A percentile compares a stretch with the other conserved stretches of the same genome.
Conservation (phyloP, 1,140 invertebrate genomes). For the Conopomorpha cramerella region DNA sequence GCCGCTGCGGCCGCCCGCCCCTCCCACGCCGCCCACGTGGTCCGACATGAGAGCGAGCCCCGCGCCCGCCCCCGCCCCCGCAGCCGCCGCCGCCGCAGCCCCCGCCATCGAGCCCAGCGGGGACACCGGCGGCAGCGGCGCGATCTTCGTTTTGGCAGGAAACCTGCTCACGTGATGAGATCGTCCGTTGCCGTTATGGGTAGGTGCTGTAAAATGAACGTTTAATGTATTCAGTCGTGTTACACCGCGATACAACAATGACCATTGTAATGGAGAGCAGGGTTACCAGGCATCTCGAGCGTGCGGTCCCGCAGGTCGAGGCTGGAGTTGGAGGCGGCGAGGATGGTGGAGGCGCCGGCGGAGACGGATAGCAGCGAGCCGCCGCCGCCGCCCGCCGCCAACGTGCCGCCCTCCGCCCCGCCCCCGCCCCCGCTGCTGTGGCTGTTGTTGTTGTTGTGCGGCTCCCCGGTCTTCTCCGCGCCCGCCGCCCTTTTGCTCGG, state of each 20-base stretch:
- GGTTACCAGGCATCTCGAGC: constrained; percentile 7
- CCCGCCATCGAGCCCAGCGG: too few relatives aligned
- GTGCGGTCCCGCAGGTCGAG: constrained; percentile 23
- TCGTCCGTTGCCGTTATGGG: too few relatives aligned
- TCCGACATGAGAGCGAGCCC: constrained; percentile 28
- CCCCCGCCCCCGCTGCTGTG: too few relatives aligned
- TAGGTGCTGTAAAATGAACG: too few relatives aligned
- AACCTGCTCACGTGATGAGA: too few relatives aligned
- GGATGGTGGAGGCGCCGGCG: constrained; percentile 54
- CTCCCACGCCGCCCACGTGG: constrained; percentile 30
- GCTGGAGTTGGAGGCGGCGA: constrained; percentile 47
- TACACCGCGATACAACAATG: too few relatives aligned
- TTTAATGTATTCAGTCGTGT: too few relatives aligned
- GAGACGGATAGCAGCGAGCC: constrained; percentile 58
- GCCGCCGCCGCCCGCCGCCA: constrained; percentile 2
- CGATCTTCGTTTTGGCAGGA: constrained; percentile 16
- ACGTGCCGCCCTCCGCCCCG: constrained; percentile 36
- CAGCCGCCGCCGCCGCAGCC: constrained; percentile 3
- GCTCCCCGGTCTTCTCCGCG: background rate
- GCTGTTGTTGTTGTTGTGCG: constrained; percentile 12
- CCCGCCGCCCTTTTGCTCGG: too few relatives aligned
- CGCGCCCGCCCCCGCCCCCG: constrained; percentile 1
- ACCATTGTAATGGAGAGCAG: too few relatives aligned
- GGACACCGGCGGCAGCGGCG: too few relatives aligned
- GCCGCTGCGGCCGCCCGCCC: constrained; percentile 30